A percentile compares a stretch with the other conserved stretches of the same genome.
Evolutionary conservation across 2,888 invertebrate genomes (phyloP).

Genomic region (Lacanobia oleracea): DNA sequence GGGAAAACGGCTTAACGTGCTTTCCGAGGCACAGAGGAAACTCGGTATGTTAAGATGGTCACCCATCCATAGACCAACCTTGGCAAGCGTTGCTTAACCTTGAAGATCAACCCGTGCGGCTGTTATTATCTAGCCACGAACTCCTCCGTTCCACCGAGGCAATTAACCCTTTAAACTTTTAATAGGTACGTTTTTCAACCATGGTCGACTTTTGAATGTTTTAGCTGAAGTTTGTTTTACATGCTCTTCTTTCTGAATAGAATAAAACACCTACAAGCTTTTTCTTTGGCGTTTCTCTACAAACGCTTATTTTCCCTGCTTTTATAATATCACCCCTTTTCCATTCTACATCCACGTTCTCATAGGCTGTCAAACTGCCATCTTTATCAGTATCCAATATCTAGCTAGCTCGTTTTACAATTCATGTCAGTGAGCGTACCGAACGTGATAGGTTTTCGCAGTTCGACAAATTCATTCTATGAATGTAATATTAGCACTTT

Average conservation of each 20-base stretch:
- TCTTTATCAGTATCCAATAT: conserved; percentile 38
- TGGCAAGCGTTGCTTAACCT: too few relatives aligned
- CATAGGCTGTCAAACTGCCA: conserved; percentile 2
- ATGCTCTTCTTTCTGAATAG: not conserved
- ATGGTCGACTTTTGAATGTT: not conserved
- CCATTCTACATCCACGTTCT: not conserved
- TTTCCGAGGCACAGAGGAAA: too few relatives aligned
- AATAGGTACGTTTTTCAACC: not conserved
- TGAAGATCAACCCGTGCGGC: too few relatives aligned
- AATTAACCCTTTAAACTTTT: not conserved
- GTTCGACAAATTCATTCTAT: conserved; percentile 56
- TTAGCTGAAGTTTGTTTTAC: not conserved
- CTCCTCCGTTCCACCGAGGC: not conserved
- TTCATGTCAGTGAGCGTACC: conserved; percentile 49
- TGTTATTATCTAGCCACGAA: too few relatives aligned
- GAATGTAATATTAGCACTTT: conserved; percentile 49
- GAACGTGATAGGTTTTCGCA: conserved; percentile 51
- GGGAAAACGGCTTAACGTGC: too few relatives aligned
- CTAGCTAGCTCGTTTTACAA: conserved; percentile 39
- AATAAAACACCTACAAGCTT: not conserved
- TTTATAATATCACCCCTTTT: not conserved
- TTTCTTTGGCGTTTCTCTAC: not conserved
- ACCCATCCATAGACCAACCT: too few relatives aligned
- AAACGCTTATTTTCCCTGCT: not conserved
- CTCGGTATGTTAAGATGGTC: too few relatives aligned